A percentile compares a stretch with the other conserved stretches of the same genome.
phyloP scores from a whole-genome alignment of 2,113 vertebrate species.

The Laterallus jamaicensis region DNA sequence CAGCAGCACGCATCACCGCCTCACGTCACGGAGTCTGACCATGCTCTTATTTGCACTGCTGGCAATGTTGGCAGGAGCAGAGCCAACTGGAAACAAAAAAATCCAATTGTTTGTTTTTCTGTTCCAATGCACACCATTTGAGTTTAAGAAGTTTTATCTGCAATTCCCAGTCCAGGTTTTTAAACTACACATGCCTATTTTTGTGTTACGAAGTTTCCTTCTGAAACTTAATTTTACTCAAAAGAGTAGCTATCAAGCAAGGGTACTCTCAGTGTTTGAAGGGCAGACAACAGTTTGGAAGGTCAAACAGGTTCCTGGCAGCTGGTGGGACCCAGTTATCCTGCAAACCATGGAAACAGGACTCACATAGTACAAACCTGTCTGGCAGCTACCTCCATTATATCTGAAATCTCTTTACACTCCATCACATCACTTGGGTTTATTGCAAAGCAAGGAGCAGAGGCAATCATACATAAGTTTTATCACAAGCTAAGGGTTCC shows the following conservation, averaged over 20 bases:
- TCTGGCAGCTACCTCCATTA: background rate
- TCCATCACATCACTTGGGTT: background rate
- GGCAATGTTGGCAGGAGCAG: background rate
- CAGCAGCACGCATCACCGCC: background rate
- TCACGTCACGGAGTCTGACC: fast-evolving
- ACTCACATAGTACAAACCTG: background rate
- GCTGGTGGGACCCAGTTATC: background rate
- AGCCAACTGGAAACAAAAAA: background rate
- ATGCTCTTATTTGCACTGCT: background rate
- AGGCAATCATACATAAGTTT: background rate
- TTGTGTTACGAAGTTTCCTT: background rate
- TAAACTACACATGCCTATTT: background rate
- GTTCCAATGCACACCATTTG: background rate
- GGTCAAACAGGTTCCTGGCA: background rate
- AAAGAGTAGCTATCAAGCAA: background rate
- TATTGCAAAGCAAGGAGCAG: background rate
- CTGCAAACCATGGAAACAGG: background rate
- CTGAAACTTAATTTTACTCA: background rate
- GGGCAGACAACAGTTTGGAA: background rate
- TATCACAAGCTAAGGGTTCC: background rate
- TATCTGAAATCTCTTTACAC: background rate
- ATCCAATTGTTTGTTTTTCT: background rate
- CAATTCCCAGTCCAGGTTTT: background rate
- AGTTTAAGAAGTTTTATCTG: background rate
- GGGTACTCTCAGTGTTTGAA: background rate